Evolutionary conservation across 92 coral and sea anemone genomes (phyloP), one percentile per base, ranked within the genome.

Genomic region (Palythoa caribaeorum): DNA sequence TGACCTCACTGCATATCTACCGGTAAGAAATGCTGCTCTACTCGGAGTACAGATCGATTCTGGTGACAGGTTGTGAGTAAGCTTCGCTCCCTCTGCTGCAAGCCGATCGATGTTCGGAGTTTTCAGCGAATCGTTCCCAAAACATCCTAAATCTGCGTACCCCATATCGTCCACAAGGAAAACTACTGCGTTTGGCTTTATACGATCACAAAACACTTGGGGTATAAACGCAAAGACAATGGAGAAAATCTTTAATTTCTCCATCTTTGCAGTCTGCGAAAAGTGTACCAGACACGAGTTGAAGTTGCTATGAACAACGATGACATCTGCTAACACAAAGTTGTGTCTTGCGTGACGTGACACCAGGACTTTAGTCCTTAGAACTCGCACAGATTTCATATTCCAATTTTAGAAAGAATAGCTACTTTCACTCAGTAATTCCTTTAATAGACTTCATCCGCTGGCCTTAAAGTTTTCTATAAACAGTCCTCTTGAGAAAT

Each of bases 31-130:
- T 0, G 98, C 96, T 12, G 98, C 98, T 62, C 98, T 90, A 50
- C 94, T 93, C n/a, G 98, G 98, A 2, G 95, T 96, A 83, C 98
- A 96, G 3, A 96, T n/a, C 55, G 98, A 88, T 21, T 87, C 98
- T 35, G 96, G 93, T 1, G 94, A 70, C 47, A 94, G 86, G 87
- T 93, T 92, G 54, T 96, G 96, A 53, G 83, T 72, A 73, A 94
- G 87, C 70, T 90, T 86, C 36, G 91, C 96, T 77, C 98, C 98
- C 79, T 88, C 87, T 21, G 89, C 90, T 7, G 98, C 98, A 0
- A 96, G 73, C 37, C 95, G 90, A 76, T 96, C 98, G 83, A 96
- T 88, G 91, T 96, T 91, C 7, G 98, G 98, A 55, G 98, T 96
- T 76, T 92, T 91, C 59, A 93, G 83, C 52, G 96, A 87, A 79